phyloP scores from a whole-genome alignment of 2,888 invertebrate species.

The Trichacis sp. region DNA sequence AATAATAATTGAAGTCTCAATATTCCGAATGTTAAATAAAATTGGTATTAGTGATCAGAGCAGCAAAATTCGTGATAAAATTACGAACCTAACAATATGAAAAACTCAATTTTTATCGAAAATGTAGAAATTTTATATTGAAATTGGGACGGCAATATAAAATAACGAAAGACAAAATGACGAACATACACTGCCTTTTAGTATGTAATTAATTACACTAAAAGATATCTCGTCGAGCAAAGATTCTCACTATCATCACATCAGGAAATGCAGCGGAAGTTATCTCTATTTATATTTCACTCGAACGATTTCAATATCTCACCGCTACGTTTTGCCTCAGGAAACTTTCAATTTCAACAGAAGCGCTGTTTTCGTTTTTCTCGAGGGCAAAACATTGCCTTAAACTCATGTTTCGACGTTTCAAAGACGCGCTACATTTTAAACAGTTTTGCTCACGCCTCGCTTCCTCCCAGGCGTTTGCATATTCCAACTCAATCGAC shows the following conservation, averaged over 20 bases:
- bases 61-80: too few species aligned
- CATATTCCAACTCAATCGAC: conserved; percentile 51
- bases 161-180: too few species aligned
- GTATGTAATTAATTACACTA: too few species aligned
- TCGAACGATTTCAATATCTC: conserved; percentile 32
- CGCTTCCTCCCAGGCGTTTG: conserved; percentile 63
- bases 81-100: too few species aligned
- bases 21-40: too few species aligned
- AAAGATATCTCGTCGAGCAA: too few species aligned
- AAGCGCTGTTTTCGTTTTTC: conserved; percentile 63
- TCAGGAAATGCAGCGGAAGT: conserved; percentile 14
- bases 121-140: too few species aligned
- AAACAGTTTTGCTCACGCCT: conserved; percentile 64
- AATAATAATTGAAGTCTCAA: too few species aligned
- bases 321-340: conserved; percentile 56
- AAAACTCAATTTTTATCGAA: too few species aligned
- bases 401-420: conserved; percentile 54
- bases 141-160: too few species aligned
- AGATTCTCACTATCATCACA: conserved; percentile 9
- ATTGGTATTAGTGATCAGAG: too few species aligned
- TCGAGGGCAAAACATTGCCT: conserved; percentile 56
- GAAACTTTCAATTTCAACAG: conserved; percentile 61
- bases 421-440: conserved; percentile 53
- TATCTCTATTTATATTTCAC: conserved; percentile 23
- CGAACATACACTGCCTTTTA: too few species aligned